Conservation (phyloP, 2,797 vertebrate genomes). For the Hypotaenidia philippensis region DNA sequence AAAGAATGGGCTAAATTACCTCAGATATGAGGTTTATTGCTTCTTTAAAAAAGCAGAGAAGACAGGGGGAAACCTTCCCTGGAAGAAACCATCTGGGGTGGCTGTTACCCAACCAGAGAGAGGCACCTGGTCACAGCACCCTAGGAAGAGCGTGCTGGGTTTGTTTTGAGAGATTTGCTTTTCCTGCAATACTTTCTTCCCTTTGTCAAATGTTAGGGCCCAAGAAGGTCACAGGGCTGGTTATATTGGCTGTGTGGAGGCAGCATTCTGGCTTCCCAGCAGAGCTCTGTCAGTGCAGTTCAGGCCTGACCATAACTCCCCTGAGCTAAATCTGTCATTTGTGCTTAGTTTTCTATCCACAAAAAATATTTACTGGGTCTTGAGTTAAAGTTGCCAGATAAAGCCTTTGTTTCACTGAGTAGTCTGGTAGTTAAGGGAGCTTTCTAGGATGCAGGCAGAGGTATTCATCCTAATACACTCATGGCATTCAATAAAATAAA, state of each 20-base stretch:
- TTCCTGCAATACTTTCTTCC: not conserved
- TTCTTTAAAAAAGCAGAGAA: not conserved
- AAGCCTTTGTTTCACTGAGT: slow-evolving; percentile 35
- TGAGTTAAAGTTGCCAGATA: slow-evolving; percentile 31
- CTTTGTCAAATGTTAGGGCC: slow-evolving; percentile 4
- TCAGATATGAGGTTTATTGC: not conserved
- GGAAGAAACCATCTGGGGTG: not conserved
- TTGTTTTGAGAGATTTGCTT: slow-evolving; percentile 1
- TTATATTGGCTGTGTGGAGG: slow-evolving; percentile 36
- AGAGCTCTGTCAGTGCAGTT: slow-evolving; percentile 56
- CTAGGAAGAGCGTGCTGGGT: accelerated
- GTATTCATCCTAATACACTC: not conserved
- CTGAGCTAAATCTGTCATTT: slow-evolving; percentile 59
- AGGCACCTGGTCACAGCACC: not conserved
- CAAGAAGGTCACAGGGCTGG: slow-evolving; percentile 61
- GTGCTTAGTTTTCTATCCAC: slow-evolving; percentile 39
- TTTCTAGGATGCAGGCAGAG: slow-evolving; percentile 14
- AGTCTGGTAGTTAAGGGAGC: slow-evolving; percentile 17
- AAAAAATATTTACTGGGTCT: slow-evolving; percentile 50
- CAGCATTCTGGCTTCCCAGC: slow-evolving; percentile 43
- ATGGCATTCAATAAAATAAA: slow-evolving; percentile 30
- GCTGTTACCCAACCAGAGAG: not conserved
- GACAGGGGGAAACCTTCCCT: not conserved
- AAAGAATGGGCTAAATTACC: not conserved
- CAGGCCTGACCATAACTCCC: slow-evolving; percentile 50